Evolutionary conservation across 2,888 invertebrate genomes (phyloP).

Genomic region (Noctua comes): DNA sequence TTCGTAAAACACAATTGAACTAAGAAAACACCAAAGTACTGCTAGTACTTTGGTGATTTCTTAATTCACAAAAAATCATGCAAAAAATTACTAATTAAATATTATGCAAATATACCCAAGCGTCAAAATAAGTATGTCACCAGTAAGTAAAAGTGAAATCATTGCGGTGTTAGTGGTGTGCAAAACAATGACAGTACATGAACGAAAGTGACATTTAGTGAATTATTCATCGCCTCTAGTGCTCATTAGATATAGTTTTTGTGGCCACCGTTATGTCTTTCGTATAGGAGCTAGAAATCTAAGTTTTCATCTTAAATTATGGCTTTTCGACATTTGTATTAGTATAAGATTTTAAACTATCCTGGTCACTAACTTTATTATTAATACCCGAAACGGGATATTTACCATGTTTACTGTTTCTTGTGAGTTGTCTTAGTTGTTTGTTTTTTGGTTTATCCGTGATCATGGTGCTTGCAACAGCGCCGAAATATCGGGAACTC

Average conservation of each 20-base stretch:
- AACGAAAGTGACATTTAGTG: constrained; percentile 54
- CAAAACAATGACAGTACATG: constrained; percentile 42
- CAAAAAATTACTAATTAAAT: constrained; percentile 11
- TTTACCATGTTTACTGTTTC: too few relatives aligned
- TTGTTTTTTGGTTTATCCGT: too few relatives aligned
- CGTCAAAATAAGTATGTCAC: constrained; percentile 41
- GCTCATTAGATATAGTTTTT: constrained; percentile 33
- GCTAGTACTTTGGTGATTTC: too few relatives aligned
- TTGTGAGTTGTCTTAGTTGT: too few relatives aligned
- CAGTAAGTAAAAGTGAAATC: constrained; percentile 56
- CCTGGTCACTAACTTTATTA: too few relatives aligned
- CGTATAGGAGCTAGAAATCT: constrained; percentile 16
- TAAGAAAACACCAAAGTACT: neutral
- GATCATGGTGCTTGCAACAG: too few relatives aligned
- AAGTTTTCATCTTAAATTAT: neutral
- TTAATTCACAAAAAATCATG: too few relatives aligned
- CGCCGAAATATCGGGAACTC: too few relatives aligned
- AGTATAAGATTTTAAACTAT: too few relatives aligned
- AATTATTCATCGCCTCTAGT: constrained; percentile 54
- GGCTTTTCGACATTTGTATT: neutral
- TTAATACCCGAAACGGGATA: too few relatives aligned
- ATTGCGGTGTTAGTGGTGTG: neutral
- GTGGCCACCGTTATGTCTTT: neutral
- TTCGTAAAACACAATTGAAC: neutral
- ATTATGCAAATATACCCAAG: neutral